Evolutionary conservation across 2,888 invertebrate genomes (phyloP), one percentile per base, ranked within the genome.

Genomic region (Aphidoletes aphidimyza): DNA sequence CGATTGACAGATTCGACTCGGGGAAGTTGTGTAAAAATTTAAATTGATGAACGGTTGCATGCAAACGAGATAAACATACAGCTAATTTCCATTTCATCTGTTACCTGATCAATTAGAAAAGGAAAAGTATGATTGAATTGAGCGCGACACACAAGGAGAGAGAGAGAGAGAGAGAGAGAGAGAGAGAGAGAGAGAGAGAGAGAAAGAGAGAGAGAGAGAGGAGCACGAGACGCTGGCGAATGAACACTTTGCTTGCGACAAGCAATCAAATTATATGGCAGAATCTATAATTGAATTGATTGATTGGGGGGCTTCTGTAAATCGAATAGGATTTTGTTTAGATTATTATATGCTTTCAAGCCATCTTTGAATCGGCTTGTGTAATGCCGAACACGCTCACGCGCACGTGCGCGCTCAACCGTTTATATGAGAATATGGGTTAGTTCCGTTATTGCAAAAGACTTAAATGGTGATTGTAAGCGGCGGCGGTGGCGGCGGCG

Each of bases 61-160:
- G 69, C 69, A 69, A 69, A 69, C 69, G 34, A 69, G 69, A 69
- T 69, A 30, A 69, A 69, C 69, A 30, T 30, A 69, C 69, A 69
- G 30, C 69, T 69, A 69, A 69, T 69, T 69, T 69, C 69, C 69
- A 69, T 69, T 69, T 69, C 69, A 69, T 69, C 34, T 34, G 69
- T 69, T 69, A 69, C 34, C 69, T 69, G 69, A 69, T 69, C 69
- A 69, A 69, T 69, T 69, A 69, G 69, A 69, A 69, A 69, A 69
- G 69, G 69, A 69, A 69, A 69, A 69, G 69, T 69, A 69, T 69
- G 69, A 69, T 30, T 26, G 69, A 69, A 30, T 14, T 26, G 11
- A 26, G 34, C 26, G 0, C 30, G 69, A n/a, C n/a, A n/a, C n/a
- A n/a, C n/a, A n/a, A n/a, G n/a, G n/a, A n/a, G n/a, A n/a, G n/a